Percentiles rank a stretch among this genome's conserved stretches.
These are phyloP conservation scores for Meteorus cinctellus DNA, from an alignment of 2,888 invertebrate species.

Conservation along the genomic window DNA sequence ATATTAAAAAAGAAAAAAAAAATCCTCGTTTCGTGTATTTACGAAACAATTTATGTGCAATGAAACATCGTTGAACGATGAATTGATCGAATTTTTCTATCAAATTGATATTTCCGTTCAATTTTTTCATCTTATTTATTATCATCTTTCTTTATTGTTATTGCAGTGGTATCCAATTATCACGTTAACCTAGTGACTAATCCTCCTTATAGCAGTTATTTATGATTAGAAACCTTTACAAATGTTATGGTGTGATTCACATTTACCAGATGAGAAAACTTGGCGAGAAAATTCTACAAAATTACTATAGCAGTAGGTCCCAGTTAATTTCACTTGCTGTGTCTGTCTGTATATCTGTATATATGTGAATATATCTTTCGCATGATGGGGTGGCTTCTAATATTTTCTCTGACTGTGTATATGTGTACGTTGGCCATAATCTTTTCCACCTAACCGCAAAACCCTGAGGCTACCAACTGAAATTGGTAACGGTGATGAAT, in stretches of 20 bases:
- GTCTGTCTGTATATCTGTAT: background rate
- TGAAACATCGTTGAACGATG: too few species aligned
- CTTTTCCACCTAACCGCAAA: background rate
- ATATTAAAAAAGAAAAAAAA: background rate
- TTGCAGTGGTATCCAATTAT: background rate
- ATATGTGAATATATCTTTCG: background rate
- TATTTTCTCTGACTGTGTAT: background rate
- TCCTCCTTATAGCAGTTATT: background rate
- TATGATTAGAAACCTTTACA: background rate
- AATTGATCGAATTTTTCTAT: background rate
- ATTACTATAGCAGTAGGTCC: background rate
- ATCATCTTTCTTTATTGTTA: background rate
- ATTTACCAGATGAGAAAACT: slow-evolving; percentile 4
- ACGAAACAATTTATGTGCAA: background rate
- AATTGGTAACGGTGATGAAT: slow-evolving; percentile 14
- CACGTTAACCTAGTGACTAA: background rate
- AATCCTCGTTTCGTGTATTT: background rate
- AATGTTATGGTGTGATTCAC: background rate
- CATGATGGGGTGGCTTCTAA: background rate
- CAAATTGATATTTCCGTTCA: background rate
- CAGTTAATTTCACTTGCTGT: background rate
- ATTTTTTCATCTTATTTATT: background rate
- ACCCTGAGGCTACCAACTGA: background rate
- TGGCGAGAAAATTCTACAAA: background rate
- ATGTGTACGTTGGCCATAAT: background rate